Base-by-base conservation (phyloP, 2,113 vertebrate species). In the Mola mola region DNA sequence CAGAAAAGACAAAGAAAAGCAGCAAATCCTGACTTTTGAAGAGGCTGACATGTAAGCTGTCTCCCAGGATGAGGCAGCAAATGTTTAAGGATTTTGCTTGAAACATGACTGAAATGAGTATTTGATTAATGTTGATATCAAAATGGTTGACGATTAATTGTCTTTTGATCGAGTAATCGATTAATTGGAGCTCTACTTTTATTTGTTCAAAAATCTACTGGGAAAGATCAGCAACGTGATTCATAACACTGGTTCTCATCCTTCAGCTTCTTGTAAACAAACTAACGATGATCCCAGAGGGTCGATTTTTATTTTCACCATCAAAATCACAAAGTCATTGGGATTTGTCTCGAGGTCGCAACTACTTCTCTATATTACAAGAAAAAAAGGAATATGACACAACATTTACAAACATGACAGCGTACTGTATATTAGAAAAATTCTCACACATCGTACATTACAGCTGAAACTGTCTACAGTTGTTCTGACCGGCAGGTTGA, bases 141-240 rank as follows among this genome's bases (percentile, higher is more conserved):
- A n/a, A n/a, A n/a, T n/a, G n/a, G n/a, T n/a, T n/a, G n/a, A n/a
- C n/a, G n/a, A n/a, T n/a, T n/a, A n/a, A n/a, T n/a, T n/a, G n/a
- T n/a, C n/a, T n/a, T n/a, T n/a, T n/a, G n/a, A n/a, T n/a, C n/a
- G n/a, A n/a, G n/a, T n/a, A n/a, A n/a, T n/a, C n/a, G n/a, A n/a
- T n/a, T n/a, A n/a, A n/a, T n/a, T n/a, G n/a, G n/a, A n/a, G n/a
- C n/a, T n/a, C n/a, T n/a, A n/a, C n/a, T n/a, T n/a, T n/a, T n/a
- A n/a, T 34, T 34, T 34, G 33, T 15, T 34, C 12, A 34, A 13
- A 2, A 33, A 33, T 33, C 31, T 8, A 12, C 31, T 33, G 11
- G 33, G 33, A 13, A 4, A 34, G 8, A 34, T 33, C 79, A 74
- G 70, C 52, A 66, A 73, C 50, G 53, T 44, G 25, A 73, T 66